Base-by-base conservation (phyloP, 2,797 vertebrate species). In the Rhynchonycteris naso region DNA sequence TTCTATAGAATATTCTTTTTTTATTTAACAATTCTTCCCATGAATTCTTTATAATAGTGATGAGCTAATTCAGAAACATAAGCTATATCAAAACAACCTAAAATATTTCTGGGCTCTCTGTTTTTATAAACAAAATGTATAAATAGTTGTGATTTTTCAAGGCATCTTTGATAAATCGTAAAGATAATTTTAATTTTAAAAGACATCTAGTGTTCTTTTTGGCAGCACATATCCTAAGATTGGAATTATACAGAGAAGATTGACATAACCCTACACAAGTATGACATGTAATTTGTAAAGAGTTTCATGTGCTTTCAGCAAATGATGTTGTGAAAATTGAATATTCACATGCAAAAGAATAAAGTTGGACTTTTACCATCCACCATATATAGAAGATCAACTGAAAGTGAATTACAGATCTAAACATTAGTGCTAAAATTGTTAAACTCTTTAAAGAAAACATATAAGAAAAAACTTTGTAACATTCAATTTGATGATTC, bases 91-190 rank as follows among this genome's bases (percentile, higher is more conserved):
- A 95, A 47, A 2, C 35, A 82, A 66, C 19, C 22, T 59, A 81
- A 81, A 91, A 54, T 86, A 72, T 66, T 94, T 90, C 80, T 84
- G 83, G 18, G 54, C 59, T 65, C 30, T 84, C 35, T 93, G 24
- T 86, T 85, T 94, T 58, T 35, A 58, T 74, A 52, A 59, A n/a
- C 72, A 38, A 91, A 80, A 74, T 74, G 28, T 21, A n/a, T 66
- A 86, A 87, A 74, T 65, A 38, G 50, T 30, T 52, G 5, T 79
- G 75, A 81, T 94, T 91, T 94, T 78, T 69, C 30, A n/a, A 21
- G 35, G n/a, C 5, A 15, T 81, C 50, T 65, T 72, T 74, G 75
- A 66, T 38, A 81, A 90, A 80, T 52, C 15, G 56, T 38, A 68
- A 74, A 94, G 75, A 74, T 81, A 90, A 61, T 28, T 54, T 61